Percentiles rank a stretch among this genome's conserved stretches.
Evolutionary conservation across 2,797 vertebrate species (phyloP).

Genomic region (Rhyacichthys aspro): DNA sequence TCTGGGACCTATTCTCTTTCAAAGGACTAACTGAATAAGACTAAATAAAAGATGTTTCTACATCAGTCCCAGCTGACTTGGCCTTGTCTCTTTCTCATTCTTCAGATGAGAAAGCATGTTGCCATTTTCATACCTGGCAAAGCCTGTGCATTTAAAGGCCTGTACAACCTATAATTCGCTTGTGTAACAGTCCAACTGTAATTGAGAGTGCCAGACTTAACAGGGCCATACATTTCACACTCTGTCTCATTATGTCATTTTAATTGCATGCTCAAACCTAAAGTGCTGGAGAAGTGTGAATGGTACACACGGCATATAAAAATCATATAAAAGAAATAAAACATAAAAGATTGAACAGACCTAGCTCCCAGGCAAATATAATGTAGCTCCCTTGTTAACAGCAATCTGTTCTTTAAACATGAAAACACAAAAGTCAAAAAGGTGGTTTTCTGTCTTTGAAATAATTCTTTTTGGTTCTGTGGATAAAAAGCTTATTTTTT

Average conservation of each 20-base stretch:
- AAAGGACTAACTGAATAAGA: too few relatives aligned
- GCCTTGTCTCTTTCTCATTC: too few relatives aligned
- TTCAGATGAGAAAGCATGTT: background rate
- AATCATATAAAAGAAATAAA: conserved; percentile 47
- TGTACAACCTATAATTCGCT: conserved; percentile 33
- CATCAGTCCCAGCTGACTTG: too few relatives aligned
- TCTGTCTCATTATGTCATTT: conserved; percentile 34
- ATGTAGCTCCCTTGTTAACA: too few relatives aligned
- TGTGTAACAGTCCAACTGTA: conserved; percentile 29
- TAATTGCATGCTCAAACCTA: conserved; percentile 25
- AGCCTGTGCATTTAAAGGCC: conserved; percentile 46
- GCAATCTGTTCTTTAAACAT: too few relatives aligned
- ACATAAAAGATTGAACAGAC: conserved; percentile 33
- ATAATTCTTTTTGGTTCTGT: too few relatives aligned
- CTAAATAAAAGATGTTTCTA: background rate
- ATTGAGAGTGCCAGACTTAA: conserved; percentile 17
- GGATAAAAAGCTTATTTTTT: background rate
- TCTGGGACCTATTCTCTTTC: too few relatives aligned
- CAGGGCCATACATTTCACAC: conserved; percentile 33
- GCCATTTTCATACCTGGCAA: too few relatives aligned
- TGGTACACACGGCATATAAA: conserved; percentile 25
- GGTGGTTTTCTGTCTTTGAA: too few relatives aligned
- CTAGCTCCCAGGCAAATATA: conserved; percentile 34
- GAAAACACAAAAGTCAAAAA: too few relatives aligned
- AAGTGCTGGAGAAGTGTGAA: conserved; percentile 35